Evolutionary conservation across 2,888 invertebrate species (phyloP), one percentile per base, ranked within the genome.

Genomic region (Caenorhabditis plicata): DNA sequence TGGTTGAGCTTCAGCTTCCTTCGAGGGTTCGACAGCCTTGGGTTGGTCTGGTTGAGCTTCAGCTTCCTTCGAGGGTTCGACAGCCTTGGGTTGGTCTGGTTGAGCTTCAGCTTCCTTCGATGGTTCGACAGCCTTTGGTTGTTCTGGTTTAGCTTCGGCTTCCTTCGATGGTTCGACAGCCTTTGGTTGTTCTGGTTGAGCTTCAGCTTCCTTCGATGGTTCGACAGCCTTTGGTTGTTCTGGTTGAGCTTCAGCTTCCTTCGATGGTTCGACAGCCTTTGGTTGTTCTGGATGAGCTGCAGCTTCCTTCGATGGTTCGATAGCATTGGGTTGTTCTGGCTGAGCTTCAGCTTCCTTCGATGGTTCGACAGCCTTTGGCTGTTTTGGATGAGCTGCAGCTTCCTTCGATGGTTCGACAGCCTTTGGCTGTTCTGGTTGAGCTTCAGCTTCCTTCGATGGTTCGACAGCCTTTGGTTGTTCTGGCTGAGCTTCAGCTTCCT

Each of bases 1-100:
- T 5, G 51, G 35, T 39, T 26, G 23, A 29, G n/a, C 20, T 32
- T 51, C 45, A 27, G 35, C 50, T 19, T 13, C 8, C 29, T 44
- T 42, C n/a, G 35, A 40, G 13, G 33, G 35, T 25, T 43, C 54
- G 20, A 33, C 36, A 29, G 50, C 44, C 31, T 38, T 38, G 7
- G 26, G 29, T 25, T 17, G 29, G 19, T 48, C 48, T 3, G 27
- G 17, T n/a, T 20, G 15, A n/a, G 33, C 26, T 23, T 41, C 49
- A 13, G 38, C 29, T 11, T 42, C 51, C 4, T 33, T 27, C 35
- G 41, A 32, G 17, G 51, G 39, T 17, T 33, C 29, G 27, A 22
- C 43, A 7, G 35, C 54, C 39, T 40, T 42, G 11, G 31, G 20
- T 15, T 27, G 23, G 20, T 52, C 47, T n/a, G 27, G 32, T 23